These are phyloP conservation scores for Haliclona indistincta DNA, from an alignment of 37 sponge, comb jelly and placozoan species.

Conservation along the genomic window DNA sequence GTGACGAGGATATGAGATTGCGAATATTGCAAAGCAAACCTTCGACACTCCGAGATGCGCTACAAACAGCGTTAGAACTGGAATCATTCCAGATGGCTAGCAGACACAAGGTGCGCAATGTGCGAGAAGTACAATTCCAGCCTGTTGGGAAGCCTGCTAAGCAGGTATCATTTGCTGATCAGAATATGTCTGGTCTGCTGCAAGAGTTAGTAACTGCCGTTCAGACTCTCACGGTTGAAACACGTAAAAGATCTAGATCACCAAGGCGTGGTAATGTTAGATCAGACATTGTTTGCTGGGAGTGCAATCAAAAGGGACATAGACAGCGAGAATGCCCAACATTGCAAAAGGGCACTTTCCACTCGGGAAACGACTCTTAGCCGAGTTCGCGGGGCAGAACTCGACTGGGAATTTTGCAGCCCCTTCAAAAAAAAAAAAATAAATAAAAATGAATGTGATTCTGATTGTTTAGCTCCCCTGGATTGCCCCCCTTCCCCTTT, in stretches of 20 bases:
- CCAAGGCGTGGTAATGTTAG: neutral
- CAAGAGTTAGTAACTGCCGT: neutral
- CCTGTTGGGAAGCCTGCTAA: no score
- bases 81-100: slow-evolving; percentile 17
- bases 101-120: neutral
- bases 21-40: neutral
- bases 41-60: slow-evolving; percentile 8
- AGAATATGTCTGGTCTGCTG: no score
- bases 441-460: no score
- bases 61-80: slow-evolving; percentile 5
- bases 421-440: no score
- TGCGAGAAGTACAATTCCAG: neutral
- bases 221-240: neutral
- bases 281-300: slow-evolving; percentile 3
- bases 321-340: neutral
- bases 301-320: slow-evolving; percentile 20
- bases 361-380: slow-evolving; percentile 32
- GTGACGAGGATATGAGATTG: slow-evolving; percentile 11
- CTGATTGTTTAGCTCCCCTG: no score
- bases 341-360: slow-evolving; percentile 1
- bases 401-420: neutral
- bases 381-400: slow-evolving; percentile 46
- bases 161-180: no score
- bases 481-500: no score
- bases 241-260: neutral